phyloP scores from a whole-genome alignment of 2,113 vertebrate species.

The Hyaena hyaena region DNA sequence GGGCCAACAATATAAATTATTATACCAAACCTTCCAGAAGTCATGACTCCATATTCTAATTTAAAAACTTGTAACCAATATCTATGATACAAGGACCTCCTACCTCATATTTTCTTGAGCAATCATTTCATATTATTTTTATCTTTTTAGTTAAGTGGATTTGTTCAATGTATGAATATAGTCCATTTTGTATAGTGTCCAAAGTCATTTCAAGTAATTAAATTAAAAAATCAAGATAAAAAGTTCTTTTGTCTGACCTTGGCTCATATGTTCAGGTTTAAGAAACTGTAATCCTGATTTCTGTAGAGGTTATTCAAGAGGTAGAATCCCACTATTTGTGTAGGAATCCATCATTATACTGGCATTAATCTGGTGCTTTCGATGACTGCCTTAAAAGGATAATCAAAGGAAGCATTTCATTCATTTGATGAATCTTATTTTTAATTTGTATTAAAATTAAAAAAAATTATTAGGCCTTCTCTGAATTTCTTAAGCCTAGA shows the following conservation, averaged over 20 bases:
- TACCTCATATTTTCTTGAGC: background rate
- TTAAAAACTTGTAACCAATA: background rate
- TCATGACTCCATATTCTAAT: background rate
- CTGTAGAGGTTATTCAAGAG: background rate
- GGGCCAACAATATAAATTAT: background rate
- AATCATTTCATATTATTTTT: background rate
- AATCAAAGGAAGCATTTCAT: background rate
- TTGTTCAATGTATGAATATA: background rate
- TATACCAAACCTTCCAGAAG: background rate
- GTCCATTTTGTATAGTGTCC: background rate
- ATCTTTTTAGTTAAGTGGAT: background rate
- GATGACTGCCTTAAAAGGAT: background rate
- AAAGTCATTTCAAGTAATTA: background rate
- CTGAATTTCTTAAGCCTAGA: background rate
- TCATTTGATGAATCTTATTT: background rate
- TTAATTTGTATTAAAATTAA: background rate
- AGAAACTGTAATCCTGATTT: background rate
- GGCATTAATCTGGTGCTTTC: background rate
- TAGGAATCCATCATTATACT: background rate
- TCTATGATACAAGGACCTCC: background rate
- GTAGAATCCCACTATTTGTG: background rate
- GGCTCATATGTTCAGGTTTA: background rate
- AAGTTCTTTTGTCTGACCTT: background rate
- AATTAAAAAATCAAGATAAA: background rate
- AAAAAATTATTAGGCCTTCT: background rate